Evolutionary conservation across 2,113 vertebrate genomes (phyloP).

Genomic region (Henicopernis longicauda): DNA sequence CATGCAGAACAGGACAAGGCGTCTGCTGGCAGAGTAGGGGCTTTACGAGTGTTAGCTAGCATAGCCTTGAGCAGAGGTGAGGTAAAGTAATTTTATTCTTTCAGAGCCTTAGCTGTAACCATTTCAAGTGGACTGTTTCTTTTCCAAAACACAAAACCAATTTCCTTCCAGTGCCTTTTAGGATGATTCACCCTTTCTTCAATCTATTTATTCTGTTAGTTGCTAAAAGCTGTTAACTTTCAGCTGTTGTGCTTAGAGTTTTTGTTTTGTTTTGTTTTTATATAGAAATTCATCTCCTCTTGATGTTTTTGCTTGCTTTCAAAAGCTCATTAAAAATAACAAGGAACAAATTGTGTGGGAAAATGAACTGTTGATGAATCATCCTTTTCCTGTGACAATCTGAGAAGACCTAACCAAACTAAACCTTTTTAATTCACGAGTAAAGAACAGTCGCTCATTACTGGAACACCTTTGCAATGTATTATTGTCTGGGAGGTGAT

Average conservation of each 20-base stretch:
- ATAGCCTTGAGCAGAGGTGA: not conserved
- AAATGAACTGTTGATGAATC: not conserved
- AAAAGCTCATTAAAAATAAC: conserved; percentile 14
- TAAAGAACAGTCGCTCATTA: not conserved
- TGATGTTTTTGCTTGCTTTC: not conserved
- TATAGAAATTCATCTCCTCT: not conserved
- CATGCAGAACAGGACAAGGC: not conserved
- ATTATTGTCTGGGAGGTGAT: not conserved
- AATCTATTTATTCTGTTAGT: not conserved
- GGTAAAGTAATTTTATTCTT: not conserved
- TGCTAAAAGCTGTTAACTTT: not conserved
- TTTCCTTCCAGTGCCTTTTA: not conserved
- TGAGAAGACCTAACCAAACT: not conserved
- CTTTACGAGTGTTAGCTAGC: not conserved
- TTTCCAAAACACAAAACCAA: not conserved
- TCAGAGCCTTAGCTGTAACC: not conserved
- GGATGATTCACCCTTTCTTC: not conserved
- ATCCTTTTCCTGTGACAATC: not conserved
- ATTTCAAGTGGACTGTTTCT: not conserved
- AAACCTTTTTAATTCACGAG: not conserved
- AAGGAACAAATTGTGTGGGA: not conserved
- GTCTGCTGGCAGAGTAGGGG: not conserved
- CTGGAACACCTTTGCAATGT: not conserved
- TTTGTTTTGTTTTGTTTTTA: not conserved
- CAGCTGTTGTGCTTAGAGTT: not conserved